Evolutionary conservation across 2,888 invertebrate species (phyloP).

Genomic region (Pterostichus niger): DNA sequence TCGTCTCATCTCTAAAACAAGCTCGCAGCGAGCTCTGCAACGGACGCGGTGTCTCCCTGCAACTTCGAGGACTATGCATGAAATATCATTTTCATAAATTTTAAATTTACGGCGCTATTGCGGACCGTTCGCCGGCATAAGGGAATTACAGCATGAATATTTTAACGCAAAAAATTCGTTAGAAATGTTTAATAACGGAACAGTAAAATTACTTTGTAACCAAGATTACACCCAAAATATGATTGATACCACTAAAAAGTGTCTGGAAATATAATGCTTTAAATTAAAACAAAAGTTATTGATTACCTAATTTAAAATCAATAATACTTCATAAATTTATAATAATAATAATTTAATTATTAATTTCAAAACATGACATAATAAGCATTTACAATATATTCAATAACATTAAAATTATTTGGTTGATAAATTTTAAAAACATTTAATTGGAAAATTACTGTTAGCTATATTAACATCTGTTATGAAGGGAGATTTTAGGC

Average conservation of each 20-base stretch:
- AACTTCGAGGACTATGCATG: slow-evolving; percentile 63
- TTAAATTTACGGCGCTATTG: slow-evolving; percentile 60
- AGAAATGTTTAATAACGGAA: slow-evolving; percentile 54
- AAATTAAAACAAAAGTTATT: not conserved
- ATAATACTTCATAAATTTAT: too few species aligned
- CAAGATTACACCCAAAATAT: slow-evolving; percentile 14
- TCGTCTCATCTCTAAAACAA: slow-evolving; percentile 1
- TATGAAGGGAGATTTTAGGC: too few species aligned
- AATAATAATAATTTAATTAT: too few species aligned
- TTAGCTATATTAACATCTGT: too few species aligned
- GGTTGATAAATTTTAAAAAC: too few species aligned
- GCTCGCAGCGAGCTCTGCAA: slow-evolving; percentile 8
- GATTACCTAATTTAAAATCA: too few species aligned
- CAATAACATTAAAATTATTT: too few species aligned
- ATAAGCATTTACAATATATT: too few species aligned
- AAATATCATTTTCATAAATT: slow-evolving; percentile 67
- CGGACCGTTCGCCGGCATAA: slow-evolving; percentile 49
- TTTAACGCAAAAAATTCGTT: slow-evolving; percentile 56
- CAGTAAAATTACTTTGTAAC: slow-evolving; percentile 54
- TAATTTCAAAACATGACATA: too few species aligned
- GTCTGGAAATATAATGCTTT: not conserved
- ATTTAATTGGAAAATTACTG: too few species aligned
- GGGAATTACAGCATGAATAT: slow-evolving; percentile 61
- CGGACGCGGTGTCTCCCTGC: slow-evolving; percentile 7
- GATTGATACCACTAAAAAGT: slow-evolving; percentile 3